Conservation (phyloP, 2,797 vertebrate species). For the Nannoperca obscura region DNA sequence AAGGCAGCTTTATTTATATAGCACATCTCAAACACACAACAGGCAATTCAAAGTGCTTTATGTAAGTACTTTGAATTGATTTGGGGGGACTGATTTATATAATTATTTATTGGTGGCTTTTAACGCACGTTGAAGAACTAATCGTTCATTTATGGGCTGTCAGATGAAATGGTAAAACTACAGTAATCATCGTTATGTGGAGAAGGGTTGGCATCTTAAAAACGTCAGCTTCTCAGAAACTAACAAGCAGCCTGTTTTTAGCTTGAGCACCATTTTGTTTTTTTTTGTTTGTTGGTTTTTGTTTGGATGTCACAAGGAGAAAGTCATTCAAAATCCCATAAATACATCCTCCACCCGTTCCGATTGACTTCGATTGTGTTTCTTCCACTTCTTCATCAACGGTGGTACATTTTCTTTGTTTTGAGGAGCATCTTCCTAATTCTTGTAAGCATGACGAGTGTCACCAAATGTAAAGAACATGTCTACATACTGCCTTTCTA, state of each 20-base stretch:
- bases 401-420: neutral
- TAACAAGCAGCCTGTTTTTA: neutral
- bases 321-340: neutral
- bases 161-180: neutral
- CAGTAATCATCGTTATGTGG: neutral
- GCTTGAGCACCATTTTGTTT: neutral
- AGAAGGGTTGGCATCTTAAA: neutral
- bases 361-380: neutral
- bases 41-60: no score
- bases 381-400: neutral
- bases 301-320: neutral
- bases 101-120: neutral
- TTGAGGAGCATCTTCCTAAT: neutral
- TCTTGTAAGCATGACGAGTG: no score
- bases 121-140: no score
- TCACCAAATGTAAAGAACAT: no score
- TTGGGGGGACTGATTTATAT: neutral
- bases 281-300: neutral
- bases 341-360: neutral
- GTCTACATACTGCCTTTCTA: neutral
- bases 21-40: no score
- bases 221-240: constrained; percentile 23
- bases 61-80: no score
- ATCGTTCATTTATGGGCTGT: neutral
- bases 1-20: no score